Base-by-base conservation (phyloP, 1,140 invertebrate genomes). In the Macrosteles quadrilineatus region DNA sequence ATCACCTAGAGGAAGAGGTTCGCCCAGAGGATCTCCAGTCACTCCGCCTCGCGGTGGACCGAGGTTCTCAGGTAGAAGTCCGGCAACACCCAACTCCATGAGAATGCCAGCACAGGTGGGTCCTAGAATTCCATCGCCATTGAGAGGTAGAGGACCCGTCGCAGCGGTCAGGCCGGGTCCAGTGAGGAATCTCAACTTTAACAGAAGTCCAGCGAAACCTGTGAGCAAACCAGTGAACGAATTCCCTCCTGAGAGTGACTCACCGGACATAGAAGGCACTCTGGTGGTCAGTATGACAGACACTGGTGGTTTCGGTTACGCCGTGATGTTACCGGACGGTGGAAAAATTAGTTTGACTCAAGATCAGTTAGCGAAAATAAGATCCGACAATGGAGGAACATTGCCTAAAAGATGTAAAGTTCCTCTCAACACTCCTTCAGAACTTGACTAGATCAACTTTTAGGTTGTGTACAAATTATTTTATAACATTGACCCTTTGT, bases 221-320 rank as follows among this genome's bases (percentile, higher is more conserved):
- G 29, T 14, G 14, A 27, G 12, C 27, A 43, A 43, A 43, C 63
- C 40, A 1, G 23, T 43, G 21, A 66, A 45, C 27, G 31, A 40
- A 43, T 23, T 66, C 17, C 32, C 63, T 2, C 36, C 23, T 3
- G 9, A 6, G 17, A 63, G 32, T 23, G 9, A 29, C 17, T 66
- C 40, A 12, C 63, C 63, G 2, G 63, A 66, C 32, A 66, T 66
- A 17, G 63, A 66, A 43, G 63, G 63, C 3, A 43, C 32, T 25
- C 36, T 66, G 11, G 27, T 43, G 9, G 63, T 66, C 1, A 43
- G 63, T 21, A n/a, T 43, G 36, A 66, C 63, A 25, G 63, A 66
- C 40, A 66, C 9, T 66, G 63, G 63, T 43, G 63, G 63, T 11
- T 66, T 66, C 23, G 63, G 63, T 66, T 66, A 66, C 27, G 31